Evolutionary conservation across 2,888 invertebrate genomes (phyloP), one percentile per base, ranked within the genome.

Genomic region (Ennomos fuscantarius): DNA sequence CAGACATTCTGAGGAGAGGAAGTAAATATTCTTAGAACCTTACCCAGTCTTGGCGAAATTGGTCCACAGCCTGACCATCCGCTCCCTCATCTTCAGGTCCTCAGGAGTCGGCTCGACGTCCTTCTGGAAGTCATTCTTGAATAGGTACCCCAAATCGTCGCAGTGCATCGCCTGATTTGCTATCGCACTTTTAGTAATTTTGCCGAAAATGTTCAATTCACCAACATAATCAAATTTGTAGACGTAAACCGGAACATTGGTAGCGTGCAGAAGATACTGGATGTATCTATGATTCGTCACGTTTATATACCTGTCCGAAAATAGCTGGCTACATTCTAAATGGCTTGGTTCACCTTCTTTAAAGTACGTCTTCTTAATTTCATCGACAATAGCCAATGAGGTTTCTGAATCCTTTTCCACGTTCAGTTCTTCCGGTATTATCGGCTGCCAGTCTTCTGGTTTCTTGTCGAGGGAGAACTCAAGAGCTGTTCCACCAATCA

Each of bases 21-120:
- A 34, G 32, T 37, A 12, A 13, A 37, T 8, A 43, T 24, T 24
- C 24, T 5, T 24, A 6, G 36, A 31, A 0, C 11, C 90, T 87
- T 64, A 93, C 92, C 92, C 90, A 64, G 78, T 72, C 73, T 92
- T 92, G 15, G 91, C 89, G 50, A 92, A 93, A 73, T 92, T 92
- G 6, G 91, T 90, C 89, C 92, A 91, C 1, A 93, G 72, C 35
- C 84, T 69, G 24, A 92, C 59, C 82, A 92, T 83, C 44, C 86
- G 72, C 67, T 92, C 92, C 69, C 90, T 83, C 77, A 82, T 84
- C 66, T 85, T 86, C 8, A 82, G 11, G 73, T 92, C 92, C 61
- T 83, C 76, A 8, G 81, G 63, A 9, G 85, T 83, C 0, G 85
- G 82, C 59, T 82, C 82, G 24, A 83, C 75, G 8, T 81, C 82